These are phyloP conservation scores for Lutjanus erythropterus DNA, from an alignment of 2,113 vertebrate species.

Conservation along the genomic window DNA sequence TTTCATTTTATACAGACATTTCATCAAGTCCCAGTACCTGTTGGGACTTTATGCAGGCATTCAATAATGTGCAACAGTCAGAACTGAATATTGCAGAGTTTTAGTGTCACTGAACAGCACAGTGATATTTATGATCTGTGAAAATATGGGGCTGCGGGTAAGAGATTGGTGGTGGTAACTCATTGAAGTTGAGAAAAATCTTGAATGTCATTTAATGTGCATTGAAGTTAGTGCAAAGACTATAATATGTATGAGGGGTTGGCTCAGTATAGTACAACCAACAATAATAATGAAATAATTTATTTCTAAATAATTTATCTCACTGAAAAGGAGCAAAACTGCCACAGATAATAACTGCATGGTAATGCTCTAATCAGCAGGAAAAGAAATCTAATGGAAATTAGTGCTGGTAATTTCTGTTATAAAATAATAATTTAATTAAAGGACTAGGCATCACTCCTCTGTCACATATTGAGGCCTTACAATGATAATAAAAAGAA, in stretches of 20 bases:
- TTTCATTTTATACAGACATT: slow-evolving; percentile 25
- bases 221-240: not conserved
- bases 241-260: not conserved
- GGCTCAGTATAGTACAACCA: not conserved
- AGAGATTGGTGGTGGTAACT: slow-evolving; percentile 1
- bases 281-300: not conserved
- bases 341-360: slow-evolving; percentile 25
- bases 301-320: slow-evolving; percentile 10
- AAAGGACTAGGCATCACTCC: slow-evolving; percentile 27
- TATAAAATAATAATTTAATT: slow-evolving; percentile 52
- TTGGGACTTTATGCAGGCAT: slow-evolving; percentile 30
- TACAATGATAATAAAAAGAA: slow-evolving; percentile 27
- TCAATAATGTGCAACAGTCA: slow-evolving; percentile 25
- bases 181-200: slow-evolving; percentile 14
- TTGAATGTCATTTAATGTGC: slow-evolving; percentile 22
- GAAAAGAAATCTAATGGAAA: slow-evolving; percentile 57
- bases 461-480: slow-evolving; percentile 23
- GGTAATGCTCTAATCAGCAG: slow-evolving; percentile 35
- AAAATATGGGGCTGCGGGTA: slow-evolving; percentile 2
- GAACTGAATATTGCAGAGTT: slow-evolving; percentile 35
- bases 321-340: not conserved
- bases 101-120: slow-evolving; percentile 37
- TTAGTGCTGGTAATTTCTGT: slow-evolving; percentile 36
- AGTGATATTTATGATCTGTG: slow-evolving; percentile 44
- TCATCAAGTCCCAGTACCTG: slow-evolving; percentile 10